A percentile compares a stretch with the other conserved stretches of the same genome.
phyloP scores from a whole-genome alignment of 2,113 vertebrate species.

The Rhagologus leucostigma region DNA sequence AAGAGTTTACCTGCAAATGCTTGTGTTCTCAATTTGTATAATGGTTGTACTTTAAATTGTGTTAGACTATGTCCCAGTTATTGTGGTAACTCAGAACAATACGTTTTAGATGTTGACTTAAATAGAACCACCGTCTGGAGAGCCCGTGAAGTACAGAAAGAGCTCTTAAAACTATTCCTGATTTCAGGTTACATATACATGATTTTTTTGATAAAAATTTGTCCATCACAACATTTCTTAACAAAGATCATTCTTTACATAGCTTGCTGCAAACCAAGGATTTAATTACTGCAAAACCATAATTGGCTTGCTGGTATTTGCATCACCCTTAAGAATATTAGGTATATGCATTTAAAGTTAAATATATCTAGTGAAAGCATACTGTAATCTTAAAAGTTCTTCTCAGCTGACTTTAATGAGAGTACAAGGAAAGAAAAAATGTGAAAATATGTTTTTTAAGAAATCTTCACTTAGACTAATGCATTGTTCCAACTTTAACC shows the following conservation, averaged over 20 bases:
- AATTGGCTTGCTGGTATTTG: background rate
- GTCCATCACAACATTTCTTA: background rate
- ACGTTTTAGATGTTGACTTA: slow-evolving; percentile 1
- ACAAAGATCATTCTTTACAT: background rate
- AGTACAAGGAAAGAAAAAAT: background rate
- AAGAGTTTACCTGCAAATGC: background rate
- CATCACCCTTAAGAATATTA: background rate
- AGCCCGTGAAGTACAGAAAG: background rate
- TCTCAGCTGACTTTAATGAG: background rate
- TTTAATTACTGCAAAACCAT: background rate
- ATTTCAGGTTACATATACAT: background rate
- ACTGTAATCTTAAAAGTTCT: background rate
- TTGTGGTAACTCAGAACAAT: slow-evolving; percentile 14
- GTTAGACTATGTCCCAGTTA: slow-evolving; percentile 16
- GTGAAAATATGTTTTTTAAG: background rate
- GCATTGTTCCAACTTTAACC: background rate
- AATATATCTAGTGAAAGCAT: background rate
- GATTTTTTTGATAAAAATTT: background rate
- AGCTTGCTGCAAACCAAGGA: background rate
- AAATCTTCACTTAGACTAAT: background rate
- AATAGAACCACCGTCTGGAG: background rate
- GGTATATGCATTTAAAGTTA: background rate
- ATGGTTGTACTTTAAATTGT: background rate
- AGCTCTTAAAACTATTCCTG: background rate
- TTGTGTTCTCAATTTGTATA: background rate